These are phyloP conservation scores for Chironomus tentans DNA, from an alignment of 2,888 invertebrate genomes.

Conservation along the genomic window DNA sequence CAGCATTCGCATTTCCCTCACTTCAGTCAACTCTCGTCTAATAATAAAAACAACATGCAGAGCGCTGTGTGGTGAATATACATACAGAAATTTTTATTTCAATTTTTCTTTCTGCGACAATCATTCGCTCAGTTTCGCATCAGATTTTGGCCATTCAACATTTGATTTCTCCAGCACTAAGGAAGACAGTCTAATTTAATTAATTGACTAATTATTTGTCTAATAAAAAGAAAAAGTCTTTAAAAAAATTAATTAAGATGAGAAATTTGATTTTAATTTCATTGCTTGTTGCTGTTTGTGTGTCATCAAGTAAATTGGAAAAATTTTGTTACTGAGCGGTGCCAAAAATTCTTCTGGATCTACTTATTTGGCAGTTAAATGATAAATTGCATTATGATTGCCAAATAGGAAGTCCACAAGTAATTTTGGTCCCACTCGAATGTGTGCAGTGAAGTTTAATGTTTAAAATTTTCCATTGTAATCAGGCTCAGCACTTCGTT, in stretches of 20 bases:
- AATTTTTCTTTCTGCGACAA: neutral
- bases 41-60: neutral
- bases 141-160: neutral
- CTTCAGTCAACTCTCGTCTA: neutral
- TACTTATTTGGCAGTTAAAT: too few species aligned
- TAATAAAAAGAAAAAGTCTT: neutral
- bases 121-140: neutral
- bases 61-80: too few species aligned
- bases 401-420: too few species aligned
- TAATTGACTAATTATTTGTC: neutral
- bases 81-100: neutral
- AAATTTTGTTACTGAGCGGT: neutral
- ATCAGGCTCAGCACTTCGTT: conserved; percentile 19
- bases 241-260: neutral
- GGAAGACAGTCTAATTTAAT: neutral
- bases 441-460: neutral
- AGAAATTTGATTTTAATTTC: neutral
- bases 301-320: conserved; percentile 7
- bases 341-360: too few species aligned
- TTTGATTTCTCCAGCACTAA: neutral
- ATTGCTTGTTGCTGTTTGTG: neutral
- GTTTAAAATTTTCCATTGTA: neutral
- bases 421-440: neutral
- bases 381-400: too few species aligned
- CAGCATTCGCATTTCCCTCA: neutral